Base-by-base conservation (phyloP, 1,140 invertebrate species). In the Sweltsa coloradensis region DNA sequence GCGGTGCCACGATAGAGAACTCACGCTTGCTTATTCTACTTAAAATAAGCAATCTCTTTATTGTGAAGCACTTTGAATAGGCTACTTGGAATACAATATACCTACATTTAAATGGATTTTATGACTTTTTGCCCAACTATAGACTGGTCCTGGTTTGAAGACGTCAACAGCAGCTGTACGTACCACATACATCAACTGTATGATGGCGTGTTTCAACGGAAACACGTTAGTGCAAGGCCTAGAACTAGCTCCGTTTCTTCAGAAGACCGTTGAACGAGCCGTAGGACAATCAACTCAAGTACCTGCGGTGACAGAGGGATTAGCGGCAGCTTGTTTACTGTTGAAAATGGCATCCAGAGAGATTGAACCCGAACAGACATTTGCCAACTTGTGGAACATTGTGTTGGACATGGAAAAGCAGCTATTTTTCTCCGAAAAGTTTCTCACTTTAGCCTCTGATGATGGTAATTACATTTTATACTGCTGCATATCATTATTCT, bases 391-490 rank as follows among this genome's bases (percentile, higher is more conserved):
- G 47, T 89, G 85, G 84, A 74, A 68, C 40, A 67, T 78, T 11
- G 65, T 88, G 7, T 57, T 77, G 19, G 81, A 85, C 61, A 64
- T 79, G 51, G 78, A 86, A 18, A 89, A 89, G 57, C 81, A 85
- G 53, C 67, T 82, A 39, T 87, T 90, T 60, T 75, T 89, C 31
- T 78, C 81, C 37, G 90, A 94, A 52, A 87, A 89, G 54, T 84
- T 87, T 60, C 63, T 91, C 23, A 58, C 73, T 9, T 68, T 75
- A 16, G 81, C 79, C 34, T 61, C 71, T n/a, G 76, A 84, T 53
- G 83, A 90, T 44, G 68, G 74, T 75, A 57, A 65, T 64, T 60
- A 36, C n/a, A 26, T 41, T 46, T 29, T 37, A 39, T 29, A 34
- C 25, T 23, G 16, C 24, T 31, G 19, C 16, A 22, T 14, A 6